Conservation (phyloP, 64 coral and sea anemone species). For the Montipora capricornis region DNA sequence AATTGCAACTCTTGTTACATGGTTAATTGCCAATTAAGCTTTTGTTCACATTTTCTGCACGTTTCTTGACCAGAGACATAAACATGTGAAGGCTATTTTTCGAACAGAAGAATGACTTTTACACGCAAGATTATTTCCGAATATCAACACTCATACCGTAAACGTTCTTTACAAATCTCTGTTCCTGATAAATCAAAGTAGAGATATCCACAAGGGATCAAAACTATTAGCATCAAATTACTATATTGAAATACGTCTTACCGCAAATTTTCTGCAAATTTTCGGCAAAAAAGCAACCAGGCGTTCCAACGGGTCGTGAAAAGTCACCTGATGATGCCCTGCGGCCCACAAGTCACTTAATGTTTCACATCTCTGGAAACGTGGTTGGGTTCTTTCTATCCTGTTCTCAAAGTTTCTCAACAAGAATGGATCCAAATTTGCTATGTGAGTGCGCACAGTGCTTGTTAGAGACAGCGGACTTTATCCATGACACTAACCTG, state of each 20-base stretch:
- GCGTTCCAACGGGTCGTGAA: no score
- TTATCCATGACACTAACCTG: background rate
- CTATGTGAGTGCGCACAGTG: no score
- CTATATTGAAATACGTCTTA: no score
- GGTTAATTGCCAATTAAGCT: background rate
- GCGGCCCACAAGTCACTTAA: no score
- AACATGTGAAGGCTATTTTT: background rate
- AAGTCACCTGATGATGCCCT: no score
- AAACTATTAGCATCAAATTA: background rate
- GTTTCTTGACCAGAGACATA: background rate
- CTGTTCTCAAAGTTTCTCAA: no score
- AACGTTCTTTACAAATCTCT: background rate
- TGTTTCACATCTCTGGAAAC: no score
- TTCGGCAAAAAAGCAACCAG: no score
- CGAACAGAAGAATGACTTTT: background rate
- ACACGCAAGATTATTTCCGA: slow-evolving; percentile 13
- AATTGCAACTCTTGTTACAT: background rate
- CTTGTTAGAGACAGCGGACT: background rate
- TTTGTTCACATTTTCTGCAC: background rate
- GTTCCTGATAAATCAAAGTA: background rate
- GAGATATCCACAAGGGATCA: background rate
- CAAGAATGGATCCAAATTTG: background rate
- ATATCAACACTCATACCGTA: slow-evolving; percentile 6
- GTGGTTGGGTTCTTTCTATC: no score
- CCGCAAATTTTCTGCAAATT: no score